Evolutionary conservation across 2,797 vertebrate genomes (phyloP).

Genomic region (Gallinago stenura): DNA sequence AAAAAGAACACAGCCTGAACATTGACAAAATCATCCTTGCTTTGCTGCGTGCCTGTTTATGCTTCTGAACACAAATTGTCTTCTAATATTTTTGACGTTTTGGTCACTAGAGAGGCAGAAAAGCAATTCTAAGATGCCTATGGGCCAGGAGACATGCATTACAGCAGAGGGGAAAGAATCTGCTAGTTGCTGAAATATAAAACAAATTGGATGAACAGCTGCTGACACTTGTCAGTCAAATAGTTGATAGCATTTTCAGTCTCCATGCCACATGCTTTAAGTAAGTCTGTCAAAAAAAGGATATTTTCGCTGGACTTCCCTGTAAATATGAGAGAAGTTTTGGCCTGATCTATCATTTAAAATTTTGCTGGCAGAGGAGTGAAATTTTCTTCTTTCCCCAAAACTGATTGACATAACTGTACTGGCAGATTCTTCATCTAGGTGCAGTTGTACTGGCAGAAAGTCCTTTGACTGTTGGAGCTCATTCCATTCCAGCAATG

Average conservation of each 20-base stretch:
- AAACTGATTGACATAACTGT: slow-evolving; percentile 65
- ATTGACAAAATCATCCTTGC: slow-evolving; percentile 28
- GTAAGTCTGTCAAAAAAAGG: slow-evolving; percentile 72
- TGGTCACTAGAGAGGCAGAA: slow-evolving; percentile 57
- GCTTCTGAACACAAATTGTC: slow-evolving; percentile 53
- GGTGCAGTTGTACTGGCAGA: slow-evolving; percentile 59
- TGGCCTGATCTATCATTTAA: slow-evolving; percentile 69
- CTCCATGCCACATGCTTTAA: slow-evolving; percentile 75
- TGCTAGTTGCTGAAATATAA: slow-evolving; percentile 73
- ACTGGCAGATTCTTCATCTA: slow-evolving; percentile 59
- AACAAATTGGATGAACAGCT: slow-evolving; percentile 78
- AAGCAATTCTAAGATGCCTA: slow-evolving; percentile 61
- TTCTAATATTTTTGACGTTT: slow-evolving; percentile 66
- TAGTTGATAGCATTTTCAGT: slow-evolving; percentile 77
- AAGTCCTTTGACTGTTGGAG: slow-evolving; percentile 58
- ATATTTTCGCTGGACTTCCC: slow-evolving; percentile 72
- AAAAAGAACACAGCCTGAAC: slow-evolving; percentile 1
- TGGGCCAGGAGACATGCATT: slow-evolving; percentile 64
- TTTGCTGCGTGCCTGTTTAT: slow-evolving; percentile 31
- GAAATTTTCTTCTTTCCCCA: slow-evolving; percentile 38
- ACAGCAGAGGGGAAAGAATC: slow-evolving; percentile 69
- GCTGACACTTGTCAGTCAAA: slow-evolving; percentile 79
- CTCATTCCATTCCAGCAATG: background rate
- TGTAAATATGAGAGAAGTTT: slow-evolving; percentile 73
- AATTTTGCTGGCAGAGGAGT: slow-evolving; percentile 66